Base-by-base conservation (phyloP, 1,140 invertebrate species). In the Lepidotrigona ventralis region DNA sequence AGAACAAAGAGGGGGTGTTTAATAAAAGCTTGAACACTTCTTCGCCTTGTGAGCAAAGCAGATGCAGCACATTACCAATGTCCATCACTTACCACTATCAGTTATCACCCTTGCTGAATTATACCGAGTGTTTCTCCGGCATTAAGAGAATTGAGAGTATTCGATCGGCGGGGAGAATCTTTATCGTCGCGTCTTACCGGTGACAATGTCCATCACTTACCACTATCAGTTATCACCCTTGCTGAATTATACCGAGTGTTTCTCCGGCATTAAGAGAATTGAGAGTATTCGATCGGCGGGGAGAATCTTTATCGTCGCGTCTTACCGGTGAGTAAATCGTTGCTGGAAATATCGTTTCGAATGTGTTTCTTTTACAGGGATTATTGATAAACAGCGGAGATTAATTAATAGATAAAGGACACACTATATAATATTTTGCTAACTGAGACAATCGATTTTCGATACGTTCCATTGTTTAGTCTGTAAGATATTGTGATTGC, bases 61-160 rank as follows among this genome's bases (percentile, higher is more conserved):
- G 92, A 94, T 93, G 90, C 93, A 91, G 93, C 92, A 94, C 93
- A 94, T 94, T 94, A 94, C 88, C 91, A 77, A 70, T 80, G 77
- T 84, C 91, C 92, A 93, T 94, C 90, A 93, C 92, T 94, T 93
- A 94, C 92, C 89, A 84, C 91, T 94, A 93, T 93, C 88, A 88
- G 78, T 68, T 78, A 80, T 80, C 83, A 70, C 88, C 88, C 90
- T 89, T 78, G 84, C 83, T 91, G 88, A 93, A 91, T 93, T 92
- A 92, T 93, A 92, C 90, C 86, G 85, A 84, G 64, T 86, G 85
- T 88, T 86, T 69, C 77, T 39, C 9, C n/a, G 76, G 73, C 77
- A 83, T 88, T 86, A 87, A 88, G 83, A 72, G 77, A 89, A 90
- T 83, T 85, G 81, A 81, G 79, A 89, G 81, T 86, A 86, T 81